phyloP scores from a whole-genome alignment of 2,888 invertebrate genomes.

The Tenthredo mesomela region DNA sequence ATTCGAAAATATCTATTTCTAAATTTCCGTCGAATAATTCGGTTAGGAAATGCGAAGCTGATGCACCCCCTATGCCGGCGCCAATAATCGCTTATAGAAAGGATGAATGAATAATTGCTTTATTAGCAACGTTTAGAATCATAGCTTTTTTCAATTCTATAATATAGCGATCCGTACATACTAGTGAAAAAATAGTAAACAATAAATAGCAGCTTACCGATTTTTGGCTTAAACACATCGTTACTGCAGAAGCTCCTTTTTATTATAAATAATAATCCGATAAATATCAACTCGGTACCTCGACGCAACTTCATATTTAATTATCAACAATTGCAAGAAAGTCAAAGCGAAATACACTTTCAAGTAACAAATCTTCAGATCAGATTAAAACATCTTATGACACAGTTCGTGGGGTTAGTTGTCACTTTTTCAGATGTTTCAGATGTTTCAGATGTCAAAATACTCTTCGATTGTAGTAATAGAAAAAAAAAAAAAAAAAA shows the following conservation, averaged over 20 bases:
- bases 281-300: neutral
- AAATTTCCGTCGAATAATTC: conserved; percentile 75
- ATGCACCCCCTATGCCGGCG: conserved; percentile 83
- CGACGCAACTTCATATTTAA: neutral
- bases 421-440: neutral
- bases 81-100: conserved; percentile 81
- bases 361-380: neutral
- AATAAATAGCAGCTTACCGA: conserved; percentile 22
- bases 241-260: neutral
- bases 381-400: neutral
- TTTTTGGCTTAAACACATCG: conserved; percentile 24
- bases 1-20: conserved; percentile 81
- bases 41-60: conserved; percentile 80
- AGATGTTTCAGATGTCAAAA: neutral
- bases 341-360: neutral
- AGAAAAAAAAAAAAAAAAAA: neutral
- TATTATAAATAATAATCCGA: conserved; percentile 9
- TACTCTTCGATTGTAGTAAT: neutral
- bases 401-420: neutral
- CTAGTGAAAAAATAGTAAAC: neutral
- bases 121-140: neutral
- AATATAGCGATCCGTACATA: neutral
- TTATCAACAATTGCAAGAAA: neutral
- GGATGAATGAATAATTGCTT: neutral
- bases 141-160: neutral